phyloP scores from a whole-genome alignment of 2,888 invertebrate species.

The Lycia hirtaria region DNA sequence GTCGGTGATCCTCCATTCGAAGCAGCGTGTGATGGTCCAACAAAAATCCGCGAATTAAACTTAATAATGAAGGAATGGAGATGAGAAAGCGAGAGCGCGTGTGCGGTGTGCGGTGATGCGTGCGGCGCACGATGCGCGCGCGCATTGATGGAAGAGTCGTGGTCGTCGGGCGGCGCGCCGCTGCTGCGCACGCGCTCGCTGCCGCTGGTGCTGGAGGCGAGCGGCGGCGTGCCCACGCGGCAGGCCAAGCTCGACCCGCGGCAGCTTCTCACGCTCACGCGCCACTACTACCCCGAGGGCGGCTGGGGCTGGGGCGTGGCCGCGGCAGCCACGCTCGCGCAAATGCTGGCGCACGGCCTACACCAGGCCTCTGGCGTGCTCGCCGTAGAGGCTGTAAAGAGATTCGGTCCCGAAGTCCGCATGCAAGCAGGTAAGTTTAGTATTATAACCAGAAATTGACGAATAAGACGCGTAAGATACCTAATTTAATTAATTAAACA shows the following conservation, averaged over 20 bases:
- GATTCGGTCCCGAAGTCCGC: constrained; percentile 86
- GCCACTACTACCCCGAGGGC: constrained; percentile 95
- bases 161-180: constrained; percentile 85
- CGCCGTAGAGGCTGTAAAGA: constrained; percentile 84
- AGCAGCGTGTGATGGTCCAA: constrained; percentile 27
- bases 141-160: constrained; percentile 84
- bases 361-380: constrained; percentile 88
- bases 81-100: constrained; percentile 64
- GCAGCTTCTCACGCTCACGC: constrained; percentile 88
- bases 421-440: constrained; percentile 87
- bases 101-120: constrained; percentile 71
- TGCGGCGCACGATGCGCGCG: constrained; percentile 76
- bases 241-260: constrained; percentile 82
- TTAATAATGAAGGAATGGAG: constrained; percentile 62
- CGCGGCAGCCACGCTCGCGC: constrained; percentile 89
- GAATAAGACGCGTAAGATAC: background rate
- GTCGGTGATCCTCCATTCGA: constrained; percentile 28
- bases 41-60: constrained; percentile 13
- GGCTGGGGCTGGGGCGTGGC: constrained; percentile 95
- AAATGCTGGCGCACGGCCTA: constrained; percentile 90
- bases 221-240: constrained; percentile 75
- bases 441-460: background rate
- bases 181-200: constrained; percentile 88
- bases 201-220: constrained; percentile 87
- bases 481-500: too few relatives aligned